These are phyloP conservation scores for Epinephelus coioides DNA, from an alignment of 2,797 vertebrate species.

Conservation along the genomic window DNA sequence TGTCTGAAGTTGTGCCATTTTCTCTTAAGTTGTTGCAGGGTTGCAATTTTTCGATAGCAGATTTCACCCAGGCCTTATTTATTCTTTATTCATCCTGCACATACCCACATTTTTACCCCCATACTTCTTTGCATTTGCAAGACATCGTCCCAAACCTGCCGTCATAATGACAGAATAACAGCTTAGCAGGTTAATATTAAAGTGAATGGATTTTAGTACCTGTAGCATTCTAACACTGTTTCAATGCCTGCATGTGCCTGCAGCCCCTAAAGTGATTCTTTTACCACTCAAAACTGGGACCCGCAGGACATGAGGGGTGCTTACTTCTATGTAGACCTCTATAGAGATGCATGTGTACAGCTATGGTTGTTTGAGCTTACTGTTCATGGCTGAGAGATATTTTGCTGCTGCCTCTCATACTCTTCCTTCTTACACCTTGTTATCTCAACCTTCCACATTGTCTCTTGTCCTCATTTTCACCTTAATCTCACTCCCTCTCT, in stretches of 20 bases:
- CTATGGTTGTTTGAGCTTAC: slow-evolving; percentile 36
- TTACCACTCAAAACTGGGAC: slow-evolving; percentile 7
- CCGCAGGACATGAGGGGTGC: slow-evolving; percentile 6
- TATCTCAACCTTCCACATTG: slow-evolving; percentile 63
- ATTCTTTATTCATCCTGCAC: slow-evolving; percentile 6
- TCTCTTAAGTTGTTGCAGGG: not conserved
- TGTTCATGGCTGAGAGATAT: slow-evolving; percentile 58
- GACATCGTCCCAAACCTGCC: not conserved
- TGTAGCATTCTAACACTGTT: slow-evolving; percentile 23
- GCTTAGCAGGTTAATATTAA: not conserved
- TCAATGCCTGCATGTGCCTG: slow-evolving; percentile 13
- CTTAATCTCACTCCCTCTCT: slow-evolving; percentile 83
- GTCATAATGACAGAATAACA: not conserved
- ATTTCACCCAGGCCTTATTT: not conserved
- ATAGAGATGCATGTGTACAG: slow-evolving; percentile 58
- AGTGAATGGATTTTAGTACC: not conserved
- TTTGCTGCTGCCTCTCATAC: slow-evolving; percentile 60
- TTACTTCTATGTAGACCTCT: slow-evolving; percentile 1
- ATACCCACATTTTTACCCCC: not conserved
- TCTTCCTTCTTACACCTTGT: slow-evolving; percentile 43
- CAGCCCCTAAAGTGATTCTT: slow-evolving; percentile 18
- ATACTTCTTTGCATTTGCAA: not conserved
- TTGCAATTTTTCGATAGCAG: slow-evolving; percentile 6
- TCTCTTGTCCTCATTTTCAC: slow-evolving; percentile 76
- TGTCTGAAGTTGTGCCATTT: not conserved